Percentiles rank a stretch among this genome's conserved stretches.
phyloP scores from a whole-genome alignment of 23 tunicate species.

The Trididemnum miniatum region DNA sequence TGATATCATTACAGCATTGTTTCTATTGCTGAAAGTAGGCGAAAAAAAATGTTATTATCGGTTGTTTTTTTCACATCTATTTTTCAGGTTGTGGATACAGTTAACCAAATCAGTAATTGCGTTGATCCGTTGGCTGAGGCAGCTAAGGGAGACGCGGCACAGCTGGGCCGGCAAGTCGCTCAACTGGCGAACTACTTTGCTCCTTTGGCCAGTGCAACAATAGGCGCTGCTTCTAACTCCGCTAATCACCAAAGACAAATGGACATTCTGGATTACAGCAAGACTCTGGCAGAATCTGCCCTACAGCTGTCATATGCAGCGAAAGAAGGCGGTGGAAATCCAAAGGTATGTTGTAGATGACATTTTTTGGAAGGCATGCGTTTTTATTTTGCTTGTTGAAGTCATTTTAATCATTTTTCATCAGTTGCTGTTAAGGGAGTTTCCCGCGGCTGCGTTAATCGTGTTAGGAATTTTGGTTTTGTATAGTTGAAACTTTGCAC shows the following conservation, averaged over 20 bases:
- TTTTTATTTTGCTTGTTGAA: too few relatives aligned
- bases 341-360: conserved; percentile 73
- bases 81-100: conserved; percentile 91
- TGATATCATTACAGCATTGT: too few relatives aligned
- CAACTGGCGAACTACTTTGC: conserved; percentile 89
- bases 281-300: conserved; percentile 92
- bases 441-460: too few relatives aligned
- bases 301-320: conserved; percentile 93
- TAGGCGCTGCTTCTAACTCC: conserved; percentile 90
- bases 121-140: conserved; percentile 85
- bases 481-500: too few relatives aligned
- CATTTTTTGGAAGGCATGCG: too few relatives aligned
- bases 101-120: conserved; percentile 82
- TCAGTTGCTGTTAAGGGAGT: too few relatives aligned
- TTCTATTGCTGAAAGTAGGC: too few relatives aligned
- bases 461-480: too few relatives aligned
- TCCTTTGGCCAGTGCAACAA: conserved; percentile 86
- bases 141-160: conserved; percentile 93
- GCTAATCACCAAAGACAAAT: conserved; percentile 87
- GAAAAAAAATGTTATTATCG: too few relatives aligned
- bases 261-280: conserved; percentile 97
- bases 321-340: conserved; percentile 99
- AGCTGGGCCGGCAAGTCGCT: conserved; percentile 93
- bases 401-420: too few relatives aligned
- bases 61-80: not conserved